A percentile compares a stretch with the other conserved stretches of the same genome.
phyloP scores from a whole-genome alignment of 2,888 invertebrate species.

The Drosophila setosimentum region DNA sequence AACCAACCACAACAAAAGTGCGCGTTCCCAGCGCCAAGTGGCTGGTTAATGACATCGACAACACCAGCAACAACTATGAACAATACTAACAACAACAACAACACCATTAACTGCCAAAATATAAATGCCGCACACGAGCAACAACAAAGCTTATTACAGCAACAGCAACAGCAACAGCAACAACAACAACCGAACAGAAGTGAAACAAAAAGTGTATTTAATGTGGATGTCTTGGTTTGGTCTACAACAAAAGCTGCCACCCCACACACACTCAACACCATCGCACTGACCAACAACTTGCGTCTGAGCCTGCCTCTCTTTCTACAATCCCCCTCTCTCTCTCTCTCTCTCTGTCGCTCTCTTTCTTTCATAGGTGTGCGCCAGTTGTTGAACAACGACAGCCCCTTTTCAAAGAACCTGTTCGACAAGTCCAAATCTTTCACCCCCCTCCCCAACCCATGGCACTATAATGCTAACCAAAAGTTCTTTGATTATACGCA shows the following conservation, averaged over 20 bases:
- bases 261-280: background rate
- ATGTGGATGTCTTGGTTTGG: conserved; percentile 40
- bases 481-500: conserved; percentile 12
- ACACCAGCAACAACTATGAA: conserved; percentile 31
- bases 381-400: conserved; percentile 5
- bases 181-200: conserved; percentile 33
- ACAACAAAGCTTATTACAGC: conserved; percentile 27
- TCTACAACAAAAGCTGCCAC: conserved; percentile 23
- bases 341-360: background rate
- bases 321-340: background rate
- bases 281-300: conserved; percentile 1
- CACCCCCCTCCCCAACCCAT: conserved; percentile 17
- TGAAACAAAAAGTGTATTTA: conserved; percentile 74
- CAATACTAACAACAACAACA: conserved; percentile 18
- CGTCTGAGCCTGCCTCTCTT: background rate
- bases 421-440: conserved; percentile 46
- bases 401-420: conserved; percentile 51
- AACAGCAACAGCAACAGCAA: conserved; percentile 31
- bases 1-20: conserved; percentile 59
- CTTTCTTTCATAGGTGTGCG: conserved; percentile 16
- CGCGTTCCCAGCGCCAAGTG: conserved; percentile 70
- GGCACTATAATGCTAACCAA: conserved; percentile 1
- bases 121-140: conserved; percentile 37
- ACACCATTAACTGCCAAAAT: conserved; percentile 17
- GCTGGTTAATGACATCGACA: conserved; percentile 72